Conservation (phyloP, 2,797 vertebrate species). For the Pseudomugil gertrudae region DNA sequence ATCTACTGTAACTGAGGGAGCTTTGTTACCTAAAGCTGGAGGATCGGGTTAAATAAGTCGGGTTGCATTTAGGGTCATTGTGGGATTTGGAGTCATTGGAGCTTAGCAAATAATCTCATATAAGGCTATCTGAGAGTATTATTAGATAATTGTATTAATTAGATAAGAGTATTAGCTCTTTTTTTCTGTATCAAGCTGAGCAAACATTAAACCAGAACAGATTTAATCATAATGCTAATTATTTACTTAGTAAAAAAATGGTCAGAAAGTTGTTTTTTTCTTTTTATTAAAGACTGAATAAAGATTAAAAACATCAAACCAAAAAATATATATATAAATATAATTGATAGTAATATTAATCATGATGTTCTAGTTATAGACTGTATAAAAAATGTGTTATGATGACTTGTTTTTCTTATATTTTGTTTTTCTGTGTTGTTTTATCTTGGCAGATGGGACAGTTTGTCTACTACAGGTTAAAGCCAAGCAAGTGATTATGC, state of each 20-base stretch:
- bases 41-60: slow-evolving; percentile 2
- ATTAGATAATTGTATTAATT: no score
- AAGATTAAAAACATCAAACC: no score
- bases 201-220: no score
- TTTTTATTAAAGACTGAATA: no score
- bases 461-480: slow-evolving; percentile 23
- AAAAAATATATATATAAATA: no score
- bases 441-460: slow-evolving; percentile 10
- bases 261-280: no score
- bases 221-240: no score
- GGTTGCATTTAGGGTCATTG: not conserved
- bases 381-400: no score
- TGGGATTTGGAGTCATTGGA: slow-evolving; percentile 1
- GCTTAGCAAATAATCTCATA: not conserved
- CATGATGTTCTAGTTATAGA: slow-evolving; percentile 7
- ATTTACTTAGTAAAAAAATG: no score
- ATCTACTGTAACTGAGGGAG: slow-evolving; percentile 1
- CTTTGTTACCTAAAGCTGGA: not conserved
- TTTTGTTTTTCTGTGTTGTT: slow-evolving; percentile 15
- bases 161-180: no score
- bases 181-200: no score
- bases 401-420: no score
- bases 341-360: not conserved
- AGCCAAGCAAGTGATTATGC: slow-evolving; percentile 17
- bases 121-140: not conserved